Percentiles rank a stretch among this genome's conserved stretches.
phyloP scores from a whole-genome alignment of 2,113 vertebrate species.

The Lepidothrix coronata region DNA sequence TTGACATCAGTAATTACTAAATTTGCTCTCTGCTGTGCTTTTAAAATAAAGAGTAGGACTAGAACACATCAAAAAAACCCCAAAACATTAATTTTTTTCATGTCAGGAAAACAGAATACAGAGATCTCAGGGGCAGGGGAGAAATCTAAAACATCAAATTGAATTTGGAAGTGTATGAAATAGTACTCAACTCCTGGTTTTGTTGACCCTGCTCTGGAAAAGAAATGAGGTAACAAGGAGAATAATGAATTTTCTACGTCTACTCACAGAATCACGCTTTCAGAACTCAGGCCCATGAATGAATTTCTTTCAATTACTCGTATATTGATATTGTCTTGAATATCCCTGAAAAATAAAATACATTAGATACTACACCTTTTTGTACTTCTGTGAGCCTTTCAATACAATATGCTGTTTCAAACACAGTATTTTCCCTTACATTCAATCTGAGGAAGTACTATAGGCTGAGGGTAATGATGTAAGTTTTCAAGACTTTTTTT shows the following conservation, averaged over 20 bases:
- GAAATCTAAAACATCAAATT: background rate
- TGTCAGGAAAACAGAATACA: background rate
- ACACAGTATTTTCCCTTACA: background rate
- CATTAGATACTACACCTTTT: background rate
- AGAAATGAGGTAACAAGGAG: background rate
- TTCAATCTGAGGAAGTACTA: background rate
- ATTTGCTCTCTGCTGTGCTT: conserved; percentile 47
- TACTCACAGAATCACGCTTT: conserved; percentile 80
- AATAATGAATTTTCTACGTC: background rate
- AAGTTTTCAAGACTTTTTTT: background rate
- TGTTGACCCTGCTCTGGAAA: conserved; percentile 45
- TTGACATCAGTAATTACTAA: conserved; percentile 63
- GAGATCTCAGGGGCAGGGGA: background rate
- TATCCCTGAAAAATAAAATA: conserved; percentile 75
- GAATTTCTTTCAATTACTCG: conserved; percentile 76
- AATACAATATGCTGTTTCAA: background rate
- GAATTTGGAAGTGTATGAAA: background rate
- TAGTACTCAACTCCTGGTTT: background rate
- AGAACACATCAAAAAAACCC: background rate
- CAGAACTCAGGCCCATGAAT: conserved; percentile 78
- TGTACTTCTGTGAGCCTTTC: background rate
- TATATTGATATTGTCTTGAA: conserved; percentile 84
- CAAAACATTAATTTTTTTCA: background rate
- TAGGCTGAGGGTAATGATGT: background rate
- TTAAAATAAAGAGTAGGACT: conserved; percentile 36